phyloP scores from a whole-genome alignment of 2,888 invertebrate species.

The Elmis aenea region DNA sequence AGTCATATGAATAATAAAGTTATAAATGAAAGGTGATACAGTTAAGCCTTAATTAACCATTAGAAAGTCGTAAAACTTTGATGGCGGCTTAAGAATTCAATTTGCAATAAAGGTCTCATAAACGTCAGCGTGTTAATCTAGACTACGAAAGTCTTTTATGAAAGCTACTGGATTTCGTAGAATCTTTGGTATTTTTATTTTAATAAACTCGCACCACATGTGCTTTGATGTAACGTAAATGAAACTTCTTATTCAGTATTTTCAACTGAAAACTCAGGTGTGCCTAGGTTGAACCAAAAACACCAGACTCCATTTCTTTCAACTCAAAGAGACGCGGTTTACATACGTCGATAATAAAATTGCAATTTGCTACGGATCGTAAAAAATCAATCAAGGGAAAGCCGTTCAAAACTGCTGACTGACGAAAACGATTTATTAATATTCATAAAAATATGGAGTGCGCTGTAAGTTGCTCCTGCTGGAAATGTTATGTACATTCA shows the following conservation, averaged over 20 bases:
- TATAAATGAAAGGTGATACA: slow-evolving; percentile 11
- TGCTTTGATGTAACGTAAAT: too few species aligned
- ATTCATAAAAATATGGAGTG: slow-evolving; percentile 13
- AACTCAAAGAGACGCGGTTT: too few species aligned
- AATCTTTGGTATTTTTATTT: too few species aligned
- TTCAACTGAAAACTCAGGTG: too few species aligned
- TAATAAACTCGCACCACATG: too few species aligned
- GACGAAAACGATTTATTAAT: slow-evolving; percentile 11
- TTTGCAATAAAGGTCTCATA: slow-evolving; percentile 24
- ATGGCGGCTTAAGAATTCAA: slow-evolving; percentile 19
- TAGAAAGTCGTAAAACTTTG: slow-evolving; percentile 18
- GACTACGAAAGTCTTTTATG: slow-evolving; percentile 11
- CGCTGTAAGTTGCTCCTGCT: neutral
- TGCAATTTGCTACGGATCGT: too few species aligned
- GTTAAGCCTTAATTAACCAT: slow-evolving; percentile 11
- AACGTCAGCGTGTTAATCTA: slow-evolving; percentile 19
- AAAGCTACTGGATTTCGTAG: slow-evolving; percentile 16
- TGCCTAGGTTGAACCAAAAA: too few species aligned
- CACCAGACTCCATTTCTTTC: too few species aligned
- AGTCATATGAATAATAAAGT: slow-evolving; percentile 8
- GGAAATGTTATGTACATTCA: too few species aligned
- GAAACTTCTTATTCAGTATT: too few species aligned
- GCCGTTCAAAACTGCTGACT: slow-evolving; percentile 18
- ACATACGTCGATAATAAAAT: too few species aligned
- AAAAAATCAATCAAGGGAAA: slow-evolving; percentile 17